Percentiles rank a stretch among this genome's conserved stretches.
Evolutionary conservation across 2,888 invertebrate genomes (phyloP).

Genomic region (Schizaphis graminum): DNA sequence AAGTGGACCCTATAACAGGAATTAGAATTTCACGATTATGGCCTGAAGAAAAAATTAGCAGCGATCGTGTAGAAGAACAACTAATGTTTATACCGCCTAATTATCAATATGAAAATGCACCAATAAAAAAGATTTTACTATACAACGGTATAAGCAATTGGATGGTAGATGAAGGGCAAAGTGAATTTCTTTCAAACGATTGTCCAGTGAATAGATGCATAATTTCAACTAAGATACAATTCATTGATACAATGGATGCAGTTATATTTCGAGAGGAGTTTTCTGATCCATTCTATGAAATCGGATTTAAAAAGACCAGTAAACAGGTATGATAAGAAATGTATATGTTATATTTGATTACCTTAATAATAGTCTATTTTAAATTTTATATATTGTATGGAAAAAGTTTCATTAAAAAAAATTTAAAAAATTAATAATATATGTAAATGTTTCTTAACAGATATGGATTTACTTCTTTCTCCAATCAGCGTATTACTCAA

Average conservation of each 20-base stretch:
- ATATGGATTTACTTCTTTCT: constrained; percentile 94
- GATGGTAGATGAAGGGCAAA: constrained; percentile 78
- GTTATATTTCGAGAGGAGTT: constrained; percentile 90
- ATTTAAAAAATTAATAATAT: background rate
- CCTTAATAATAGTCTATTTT: background rate
- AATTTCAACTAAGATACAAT: constrained; percentile 81
- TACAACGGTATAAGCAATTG: constrained; percentile 88
- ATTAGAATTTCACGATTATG: constrained; percentile 75
- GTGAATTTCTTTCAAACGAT: constrained; percentile 78
- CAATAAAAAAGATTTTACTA: constrained; percentile 82
- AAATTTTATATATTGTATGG: background rate
- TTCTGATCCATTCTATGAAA: constrained; percentile 81
- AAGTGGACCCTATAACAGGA: constrained; percentile 72
- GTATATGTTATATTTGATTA: background rate
- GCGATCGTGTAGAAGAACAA: constrained; percentile 85
- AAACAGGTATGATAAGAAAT: constrained; percentile 75
- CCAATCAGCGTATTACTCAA: constrained; percentile 96
- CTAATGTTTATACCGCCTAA: constrained; percentile 87
- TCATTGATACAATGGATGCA: constrained; percentile 83
- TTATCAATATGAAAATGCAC: constrained; percentile 75
- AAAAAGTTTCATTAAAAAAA: background rate
- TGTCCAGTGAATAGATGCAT: constrained; percentile 93
- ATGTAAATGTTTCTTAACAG: constrained; percentile 71
- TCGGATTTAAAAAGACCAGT: constrained; percentile 77
- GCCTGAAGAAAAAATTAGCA: constrained; percentile 80